Percentiles rank a stretch among this genome's conserved stretches.
Conservation (phyloP, 1,140 invertebrate species). For the Caligus rogercresseyi region DNA sequence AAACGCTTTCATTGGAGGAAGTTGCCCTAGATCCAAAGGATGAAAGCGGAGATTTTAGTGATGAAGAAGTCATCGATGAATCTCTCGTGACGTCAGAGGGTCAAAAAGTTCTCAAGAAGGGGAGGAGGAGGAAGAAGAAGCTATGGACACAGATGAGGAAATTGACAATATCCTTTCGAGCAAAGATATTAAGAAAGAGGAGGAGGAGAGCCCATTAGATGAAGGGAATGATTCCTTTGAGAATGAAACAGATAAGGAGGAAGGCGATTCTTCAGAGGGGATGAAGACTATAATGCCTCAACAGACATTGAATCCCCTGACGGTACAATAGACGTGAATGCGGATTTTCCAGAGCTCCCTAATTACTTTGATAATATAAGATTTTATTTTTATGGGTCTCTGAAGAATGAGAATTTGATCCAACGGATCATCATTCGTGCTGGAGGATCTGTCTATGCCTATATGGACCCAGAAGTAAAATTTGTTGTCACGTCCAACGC, state of each 20-base stretch:
- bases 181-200: not conserved
- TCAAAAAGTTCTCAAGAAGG: not conserved
- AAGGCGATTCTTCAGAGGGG: conserved; percentile 21
- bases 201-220: conserved; percentile 11
- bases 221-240: conserved; percentile 21
- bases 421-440: conserved; percentile 16
- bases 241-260: conserved; percentile 21
- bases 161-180: not conserved
- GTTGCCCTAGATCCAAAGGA: conserved; percentile 26
- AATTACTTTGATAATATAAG: not conserved
- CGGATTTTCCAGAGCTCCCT: not conserved
- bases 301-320: conserved; percentile 23
- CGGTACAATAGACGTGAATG: conserved; percentile 21
- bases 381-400: conserved; percentile 6
- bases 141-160: conserved; percentile 14
- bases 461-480: conserved; percentile 30
- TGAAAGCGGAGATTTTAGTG: conserved; percentile 26
- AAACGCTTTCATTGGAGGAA: conserved; percentile 51
- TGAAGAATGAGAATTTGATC: not conserved
- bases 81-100: conserved; percentile 8
- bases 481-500: conserved; percentile 28
- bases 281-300: conserved; percentile 22
- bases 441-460: conserved; percentile 28
- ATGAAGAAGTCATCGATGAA: conserved; percentile 28
- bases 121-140: conserved; percentile 12